These are phyloP conservation scores for Cydia pomonella DNA, from an alignment of 1,140 invertebrate species.

Conservation along the genomic window DNA sequence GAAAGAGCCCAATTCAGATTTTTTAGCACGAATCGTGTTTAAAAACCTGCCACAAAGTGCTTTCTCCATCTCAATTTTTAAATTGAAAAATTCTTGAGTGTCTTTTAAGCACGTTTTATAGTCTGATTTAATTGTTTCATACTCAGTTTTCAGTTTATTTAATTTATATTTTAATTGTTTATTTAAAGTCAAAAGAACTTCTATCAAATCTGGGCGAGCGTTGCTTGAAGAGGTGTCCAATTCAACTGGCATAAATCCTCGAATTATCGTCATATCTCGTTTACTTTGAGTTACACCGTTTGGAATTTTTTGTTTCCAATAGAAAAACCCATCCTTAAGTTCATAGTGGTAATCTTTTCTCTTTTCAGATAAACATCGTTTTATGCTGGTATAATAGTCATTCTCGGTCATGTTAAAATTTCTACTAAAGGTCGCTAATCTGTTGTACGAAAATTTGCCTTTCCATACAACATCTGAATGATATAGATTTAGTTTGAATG, in stretches of 20 bases:
- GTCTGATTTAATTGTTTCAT: slow-evolving; percentile 51
- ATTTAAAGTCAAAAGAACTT: slow-evolving; percentile 51
- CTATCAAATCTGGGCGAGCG: slow-evolving; percentile 48
- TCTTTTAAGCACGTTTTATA: slow-evolving; percentile 62
- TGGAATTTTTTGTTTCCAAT: slow-evolving; percentile 60
- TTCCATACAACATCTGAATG: slow-evolving; percentile 55
- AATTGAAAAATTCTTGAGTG: slow-evolving; percentile 63
- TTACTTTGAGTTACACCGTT: neutral
- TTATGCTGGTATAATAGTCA: slow-evolving; percentile 49
- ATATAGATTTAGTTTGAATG: slow-evolving; percentile 61
- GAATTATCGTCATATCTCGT: slow-evolving; percentile 51
- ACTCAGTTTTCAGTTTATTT: slow-evolving; percentile 43
- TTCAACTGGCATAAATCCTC: slow-evolving; percentile 66
- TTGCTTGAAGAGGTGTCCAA: slow-evolving; percentile 45
- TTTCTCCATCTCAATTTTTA: slow-evolving; percentile 68
- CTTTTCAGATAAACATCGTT: slow-evolving; percentile 52
- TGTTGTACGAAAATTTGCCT: slow-evolving; percentile 60
- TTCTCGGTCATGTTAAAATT: slow-evolving; percentile 58
- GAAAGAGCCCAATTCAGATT: slow-evolving; percentile 18
- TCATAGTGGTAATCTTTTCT: slow-evolving; percentile 62
- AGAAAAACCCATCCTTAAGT: slow-evolving; percentile 65
- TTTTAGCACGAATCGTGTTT: slow-evolving; percentile 54
- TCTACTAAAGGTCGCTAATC: slow-evolving; percentile 57
- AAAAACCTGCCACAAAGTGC: slow-evolving; percentile 61
- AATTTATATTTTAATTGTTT: slow-evolving; percentile 55